Base-by-base conservation (phyloP, 2,888 invertebrate genomes). In the Pyrocoelia pectoralis region DNA sequence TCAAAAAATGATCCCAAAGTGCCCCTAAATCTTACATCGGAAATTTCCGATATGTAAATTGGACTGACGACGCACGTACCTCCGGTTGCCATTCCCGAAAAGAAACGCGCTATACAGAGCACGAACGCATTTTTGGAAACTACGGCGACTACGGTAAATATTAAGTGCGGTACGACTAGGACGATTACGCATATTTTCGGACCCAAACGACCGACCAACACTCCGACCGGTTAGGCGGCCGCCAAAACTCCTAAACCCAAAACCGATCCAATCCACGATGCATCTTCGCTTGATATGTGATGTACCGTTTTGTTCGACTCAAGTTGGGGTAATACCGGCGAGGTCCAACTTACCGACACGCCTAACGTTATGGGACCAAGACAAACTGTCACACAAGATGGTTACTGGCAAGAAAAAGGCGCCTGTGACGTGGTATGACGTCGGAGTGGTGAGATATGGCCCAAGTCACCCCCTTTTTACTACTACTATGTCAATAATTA, bases 21-120 rank as follows among this genome's bases (percentile, higher is more conserved):
- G 0, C 94, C 95, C 58, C 94, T 85, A 72, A 92, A 86, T 28
- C 89, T 88, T 0, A 89, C 88, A 74, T 93, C 92, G 0, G 93
- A 89, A 18, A 93, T 90, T 81, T 95, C 95, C 0, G 90, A 89
- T 24, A 94, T 89, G 78, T 94, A 95, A 83, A 93, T 90, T 0
- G 94, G 93, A 0, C 90, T 90, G 3, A 90, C 85, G 1, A 94
- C 91, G 74, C 92, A 91, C 18, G 88, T 85, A 0, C 89, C 89
- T 48, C 91, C 91, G 73, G 86, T 74, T 0, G 81, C 85, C 56
- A 89, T 78, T 54, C 95, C 95, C 69, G 88, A 90, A 54, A 93
- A 81, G 69, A 93, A 85, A 64, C 92, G 84, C 0, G 88, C 91
- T 2, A 48, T n/a, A 13, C 46, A 63, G 3, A 63, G 24, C 0